These are phyloP conservation scores for Phoenoteleia sp. DNA, from an alignment of 2,888 invertebrate genomes.

Conservation along the genomic window DNA sequence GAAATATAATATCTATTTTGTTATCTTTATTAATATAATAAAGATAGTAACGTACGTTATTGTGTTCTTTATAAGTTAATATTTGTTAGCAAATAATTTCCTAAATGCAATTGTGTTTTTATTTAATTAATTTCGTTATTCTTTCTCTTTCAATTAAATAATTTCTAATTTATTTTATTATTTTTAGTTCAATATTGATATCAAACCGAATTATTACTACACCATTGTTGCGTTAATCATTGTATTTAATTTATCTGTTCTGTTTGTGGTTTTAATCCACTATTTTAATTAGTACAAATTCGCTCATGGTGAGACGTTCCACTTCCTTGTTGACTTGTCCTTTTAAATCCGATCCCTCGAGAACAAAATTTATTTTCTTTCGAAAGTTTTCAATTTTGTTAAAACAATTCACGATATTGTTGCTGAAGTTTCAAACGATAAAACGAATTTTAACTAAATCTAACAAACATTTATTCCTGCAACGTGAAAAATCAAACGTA, in stretches of 20 bases:
- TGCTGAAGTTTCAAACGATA: background rate
- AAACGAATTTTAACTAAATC: background rate
- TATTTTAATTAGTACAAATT: conserved; percentile 44
- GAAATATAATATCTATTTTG: too few species aligned
- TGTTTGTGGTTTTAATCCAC: background rate
- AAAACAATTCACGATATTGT: conserved; percentile 1
- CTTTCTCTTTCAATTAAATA: too few species aligned
- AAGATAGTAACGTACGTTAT: too few species aligned
- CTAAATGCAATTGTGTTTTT: too few species aligned
- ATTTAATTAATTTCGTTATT: too few species aligned
- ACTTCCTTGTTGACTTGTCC: conserved; percentile 31
- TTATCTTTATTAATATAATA: too few species aligned
- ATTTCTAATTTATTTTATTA: too few species aligned
- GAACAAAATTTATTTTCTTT: conserved; percentile 31
- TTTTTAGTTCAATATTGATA: too few species aligned
- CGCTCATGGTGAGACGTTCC: conserved; percentile 14
- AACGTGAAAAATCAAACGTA: background rate
- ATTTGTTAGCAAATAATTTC: too few species aligned
- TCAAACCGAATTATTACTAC: too few species aligned
- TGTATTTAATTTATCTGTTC: conserved; percentile 18
- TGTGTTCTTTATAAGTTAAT: too few species aligned
- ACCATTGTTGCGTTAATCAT: conserved; percentile 3
- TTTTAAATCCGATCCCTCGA: conserved; percentile 6
- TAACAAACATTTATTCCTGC: background rate
- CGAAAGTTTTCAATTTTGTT: conserved; percentile 1